A percentile compares a stretch with the other conserved stretches of the same genome.
These are phyloP conservation scores for Archaeoteleia sp. DNA, from an alignment of 2,888 invertebrate genomes.

Conservation along the genomic window DNA sequence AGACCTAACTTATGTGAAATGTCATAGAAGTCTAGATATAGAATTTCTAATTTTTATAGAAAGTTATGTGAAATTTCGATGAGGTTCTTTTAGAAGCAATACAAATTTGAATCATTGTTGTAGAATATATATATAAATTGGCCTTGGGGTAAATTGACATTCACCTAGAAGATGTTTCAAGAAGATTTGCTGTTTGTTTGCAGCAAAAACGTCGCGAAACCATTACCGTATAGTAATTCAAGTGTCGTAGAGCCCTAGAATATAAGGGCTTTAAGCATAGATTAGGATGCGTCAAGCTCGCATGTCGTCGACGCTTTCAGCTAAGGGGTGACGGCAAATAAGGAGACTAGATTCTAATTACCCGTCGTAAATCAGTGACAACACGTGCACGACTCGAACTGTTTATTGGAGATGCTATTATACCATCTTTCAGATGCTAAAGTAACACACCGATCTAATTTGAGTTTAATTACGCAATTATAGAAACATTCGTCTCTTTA, in stretches of 20 bases:
- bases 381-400: conserved; percentile 72
- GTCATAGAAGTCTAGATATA: too few relatives aligned
- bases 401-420: conserved; percentile 69
- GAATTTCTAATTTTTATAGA: too few relatives aligned
- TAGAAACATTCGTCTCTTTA: conserved; percentile 41
- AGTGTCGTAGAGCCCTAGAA: conserved; percentile 49
- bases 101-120: neutral
- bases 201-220: conserved; percentile 46
- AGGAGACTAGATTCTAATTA: conserved; percentile 73
- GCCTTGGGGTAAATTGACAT: neutral
- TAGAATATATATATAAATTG: neutral
- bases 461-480: conserved; percentile 64
- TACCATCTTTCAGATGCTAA: conserved; percentile 62
- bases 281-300: conserved; percentile 72
- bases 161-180: conserved; percentile 17
- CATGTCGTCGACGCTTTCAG: conserved; percentile 69
- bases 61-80: too few relatives aligned
- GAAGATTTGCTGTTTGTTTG: conserved; percentile 45
- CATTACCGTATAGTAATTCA: conserved; percentile 53
- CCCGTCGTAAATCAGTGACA: conserved; percentile 74
- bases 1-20: too few relatives aligned
- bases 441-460: conserved; percentile 62
- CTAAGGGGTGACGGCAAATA: conserved; percentile 68
- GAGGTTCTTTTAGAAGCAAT: too few relatives aligned
- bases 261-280: conserved; percentile 64